Evolutionary conservation across 2,113 vertebrate genomes (phyloP), one percentile per base, ranked within the genome.

Genomic region (Empidonax traillii): DNA sequence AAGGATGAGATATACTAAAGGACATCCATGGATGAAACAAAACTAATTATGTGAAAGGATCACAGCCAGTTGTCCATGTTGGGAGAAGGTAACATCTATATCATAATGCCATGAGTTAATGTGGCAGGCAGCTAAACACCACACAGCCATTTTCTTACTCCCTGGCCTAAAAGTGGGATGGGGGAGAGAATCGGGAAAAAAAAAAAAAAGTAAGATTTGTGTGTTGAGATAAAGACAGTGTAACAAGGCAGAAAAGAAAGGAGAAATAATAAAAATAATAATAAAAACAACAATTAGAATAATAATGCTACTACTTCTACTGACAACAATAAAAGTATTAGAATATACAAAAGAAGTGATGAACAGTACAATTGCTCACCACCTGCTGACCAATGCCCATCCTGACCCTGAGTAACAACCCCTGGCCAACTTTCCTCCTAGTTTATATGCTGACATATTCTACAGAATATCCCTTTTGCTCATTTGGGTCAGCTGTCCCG

Each of bases 51-150:
- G 2, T 33, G 7, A 25, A 41, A 39, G 10, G 5, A 25, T 63
- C 17, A 71, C 3, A 78, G 58, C 10, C 7, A 44, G 12, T 1
- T 5, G 24, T 10, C 2, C 1, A n/a, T 30, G 8, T 1, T 84
- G 37, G 37, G 47, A 62, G 37, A 96, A 87, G 24, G 15, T 23
- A 66, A 20, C 4, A 2, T 28, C 35, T 51, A 3, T 55, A 51
- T 58, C 28, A 37, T 3, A 2, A 5, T 20, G 18, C 14, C 7
- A 49, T 37, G 31, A 31, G 75, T 67, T 37, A 43, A 43, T 4
- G 7, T 37, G 10, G 35, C 27, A 62, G 8, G 21, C 19, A 49
- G 22, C 8, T 62, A 43, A 80, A 68, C 23, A 49, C 6, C 30
- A 74, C 18, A 16, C 14, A 53, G 8, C 6, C 8, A 7, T 74